phyloP scores from a whole-genome alignment of 2,888 invertebrate species.

The Chesias legatella region DNA sequence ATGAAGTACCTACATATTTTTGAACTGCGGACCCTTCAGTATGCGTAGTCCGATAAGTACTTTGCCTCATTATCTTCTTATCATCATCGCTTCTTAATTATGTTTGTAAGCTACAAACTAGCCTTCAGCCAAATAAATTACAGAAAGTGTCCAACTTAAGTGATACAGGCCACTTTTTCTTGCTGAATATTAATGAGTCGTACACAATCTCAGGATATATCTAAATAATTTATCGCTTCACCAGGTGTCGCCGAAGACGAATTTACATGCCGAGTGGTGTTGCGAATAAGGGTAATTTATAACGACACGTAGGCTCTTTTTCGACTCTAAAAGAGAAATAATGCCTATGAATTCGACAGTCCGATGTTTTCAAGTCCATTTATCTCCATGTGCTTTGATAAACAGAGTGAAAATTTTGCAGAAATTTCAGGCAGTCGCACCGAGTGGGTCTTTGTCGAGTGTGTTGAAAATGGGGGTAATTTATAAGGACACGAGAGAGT shows the following conservation, averaged over 20 bases:
- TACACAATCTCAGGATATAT: conserved; percentile 44
- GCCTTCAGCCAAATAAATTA: conserved; percentile 15
- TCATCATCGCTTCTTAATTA: too few relatives aligned
- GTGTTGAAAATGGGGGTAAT: too few relatives aligned
- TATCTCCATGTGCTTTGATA: conserved; percentile 13
- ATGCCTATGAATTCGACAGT: conserved; percentile 14
- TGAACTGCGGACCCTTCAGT: too few relatives aligned
- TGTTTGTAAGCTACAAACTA: conserved; percentile 12
- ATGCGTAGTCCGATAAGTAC: too few relatives aligned
- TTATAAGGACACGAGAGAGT: too few relatives aligned
- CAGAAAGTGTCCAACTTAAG: conserved; percentile 12
- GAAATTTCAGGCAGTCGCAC: too few relatives aligned
- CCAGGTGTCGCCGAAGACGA: conserved; percentile 42
- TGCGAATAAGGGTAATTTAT: conserved; percentile 21
- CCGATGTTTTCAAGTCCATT: conserved; percentile 10
- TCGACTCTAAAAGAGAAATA: conserved; percentile 18
- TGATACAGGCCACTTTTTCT: conserved; percentile 38
- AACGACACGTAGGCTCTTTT: conserved; percentile 19
- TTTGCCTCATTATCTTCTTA: too few relatives aligned
- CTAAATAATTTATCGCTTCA: conserved; percentile 48
- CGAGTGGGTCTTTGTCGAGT: too few relatives aligned
- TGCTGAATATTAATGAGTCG: conserved; percentile 48
- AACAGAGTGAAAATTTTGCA: conserved; percentile 5
- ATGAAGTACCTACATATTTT: too few relatives aligned
- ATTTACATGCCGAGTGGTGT: conserved; percentile 28